Conservation (phyloP, 2,888 invertebrate species). For the Euzophera pinguis region DNA sequence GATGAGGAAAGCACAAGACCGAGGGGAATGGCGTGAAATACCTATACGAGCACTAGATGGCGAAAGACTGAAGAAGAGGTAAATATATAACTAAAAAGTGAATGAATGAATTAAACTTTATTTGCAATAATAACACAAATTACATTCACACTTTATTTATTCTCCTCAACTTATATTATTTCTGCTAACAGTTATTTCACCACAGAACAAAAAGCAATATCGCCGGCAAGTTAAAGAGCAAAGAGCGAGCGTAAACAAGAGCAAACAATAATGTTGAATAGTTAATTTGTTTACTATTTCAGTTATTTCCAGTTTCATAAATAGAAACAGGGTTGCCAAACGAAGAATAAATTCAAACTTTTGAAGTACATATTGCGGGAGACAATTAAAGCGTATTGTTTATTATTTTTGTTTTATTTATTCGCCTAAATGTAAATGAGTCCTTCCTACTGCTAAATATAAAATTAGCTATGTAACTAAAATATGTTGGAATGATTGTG, state of each 20-base stretch:
- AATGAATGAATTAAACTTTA: no score
- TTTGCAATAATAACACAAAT: no score
- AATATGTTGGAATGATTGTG: no score
- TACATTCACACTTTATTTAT: not conserved
- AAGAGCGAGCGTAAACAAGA: conserved; percentile 25
- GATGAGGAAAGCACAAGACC: no score
- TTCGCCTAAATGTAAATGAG: no score
- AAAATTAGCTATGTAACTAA: no score
- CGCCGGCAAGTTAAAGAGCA: conserved; percentile 25
- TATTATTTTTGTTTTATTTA: not conserved
- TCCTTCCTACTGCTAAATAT: no score
- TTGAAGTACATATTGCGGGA: no score
- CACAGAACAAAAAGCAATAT: conserved; percentile 21
- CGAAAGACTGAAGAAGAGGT: no score
- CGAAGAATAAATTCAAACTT: conserved; percentile 1
- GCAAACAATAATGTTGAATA: conserved; percentile 30
- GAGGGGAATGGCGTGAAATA: no score
- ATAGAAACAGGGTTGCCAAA: conserved; percentile 20
- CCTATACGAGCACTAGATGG: no score
- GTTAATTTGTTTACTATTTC: conserved; percentile 39
- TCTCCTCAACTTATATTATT: conserved; percentile 1
- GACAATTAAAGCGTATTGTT: not conserved
- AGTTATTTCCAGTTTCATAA: conserved; percentile 43
- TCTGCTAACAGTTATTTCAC: conserved; percentile 6
- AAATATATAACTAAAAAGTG: no score